Evolutionary conservation across 1,140 invertebrate genomes (phyloP).

Genomic region (Battus philenor): DNA sequence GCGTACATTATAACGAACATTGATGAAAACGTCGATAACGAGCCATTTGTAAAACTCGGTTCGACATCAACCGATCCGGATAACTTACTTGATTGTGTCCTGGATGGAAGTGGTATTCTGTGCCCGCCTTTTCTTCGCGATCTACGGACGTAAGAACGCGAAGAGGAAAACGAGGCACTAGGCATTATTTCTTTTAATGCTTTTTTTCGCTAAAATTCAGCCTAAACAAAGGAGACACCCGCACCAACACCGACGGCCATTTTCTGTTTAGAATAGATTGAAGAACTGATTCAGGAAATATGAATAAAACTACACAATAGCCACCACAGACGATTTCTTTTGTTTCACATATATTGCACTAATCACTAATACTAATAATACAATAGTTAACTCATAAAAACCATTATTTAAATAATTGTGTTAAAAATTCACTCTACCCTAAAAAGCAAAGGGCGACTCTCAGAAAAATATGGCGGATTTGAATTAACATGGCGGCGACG

Average conservation of each 20-base stretch:
- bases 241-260: constrained; percentile 80
- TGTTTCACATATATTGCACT: constrained; percentile 51
- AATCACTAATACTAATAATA: constrained; percentile 56
- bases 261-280: constrained; percentile 78
- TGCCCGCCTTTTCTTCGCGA: constrained; percentile 90
- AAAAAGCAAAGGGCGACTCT: constrained; percentile 65
- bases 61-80: constrained; percentile 64
- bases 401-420: constrained; percentile 61
- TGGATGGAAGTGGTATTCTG: constrained; percentile 87
- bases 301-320: constrained; percentile 52
- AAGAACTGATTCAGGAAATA: constrained; percentile 67
- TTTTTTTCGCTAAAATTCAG: constrained; percentile 73
- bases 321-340: constrained; percentile 31
- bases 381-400: constrained; percentile 59
- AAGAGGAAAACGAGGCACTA: constrained; percentile 92
- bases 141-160: constrained; percentile 89
- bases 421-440: constrained; percentile 61
- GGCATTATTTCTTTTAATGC: constrained; percentile 84
- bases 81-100: constrained; percentile 81
- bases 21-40: constrained; percentile 49
- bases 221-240: constrained; percentile 81
- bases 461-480: constrained; percentile 69
- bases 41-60: constrained; percentile 54
- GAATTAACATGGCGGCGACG: constrained; percentile 57
- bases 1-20: constrained; percentile 18